phyloP scores from a whole-genome alignment of 2,797 vertebrate genomes.

The Gouania willdenowi region DNA sequence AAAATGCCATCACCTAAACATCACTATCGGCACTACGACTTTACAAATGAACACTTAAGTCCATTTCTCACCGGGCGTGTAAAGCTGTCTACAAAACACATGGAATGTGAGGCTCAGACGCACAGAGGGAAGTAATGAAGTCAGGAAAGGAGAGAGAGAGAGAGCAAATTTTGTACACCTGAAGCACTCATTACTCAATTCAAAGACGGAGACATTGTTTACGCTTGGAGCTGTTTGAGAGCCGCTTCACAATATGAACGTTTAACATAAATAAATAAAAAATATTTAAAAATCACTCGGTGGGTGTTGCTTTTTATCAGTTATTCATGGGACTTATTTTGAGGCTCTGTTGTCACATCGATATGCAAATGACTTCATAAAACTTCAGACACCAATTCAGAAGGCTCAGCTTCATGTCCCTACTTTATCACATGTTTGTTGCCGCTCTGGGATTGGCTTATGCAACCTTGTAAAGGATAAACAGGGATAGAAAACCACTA shows the following conservation, averaged over 20 bases:
- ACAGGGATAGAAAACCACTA: too few relatives aligned
- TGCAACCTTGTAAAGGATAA: too few relatives aligned
- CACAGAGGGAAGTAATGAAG: neutral
- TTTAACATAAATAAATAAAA: too few relatives aligned
- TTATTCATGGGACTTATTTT: neutral
- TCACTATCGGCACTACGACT: constrained; percentile 21
- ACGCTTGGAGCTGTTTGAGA: constrained; percentile 24
- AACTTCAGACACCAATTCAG: too few relatives aligned
- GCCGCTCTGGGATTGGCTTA: too few relatives aligned
- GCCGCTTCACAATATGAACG: neutral
- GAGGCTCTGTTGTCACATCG: neutral
- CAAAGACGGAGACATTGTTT: constrained; percentile 20
- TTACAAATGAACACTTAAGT: constrained; percentile 31
- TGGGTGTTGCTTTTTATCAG: too few relatives aligned
- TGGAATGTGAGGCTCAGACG: neutral
- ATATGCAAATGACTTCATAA: neutral
- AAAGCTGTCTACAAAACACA: constrained; percentile 3
- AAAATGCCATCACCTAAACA: constrained; percentile 33
- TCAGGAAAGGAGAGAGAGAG: neutral
- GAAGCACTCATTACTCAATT: neutral
- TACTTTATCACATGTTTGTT: too few relatives aligned
- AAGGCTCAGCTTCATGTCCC: too few relatives aligned
- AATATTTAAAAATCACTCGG: too few relatives aligned
- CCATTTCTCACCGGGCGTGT: constrained; percentile 20
- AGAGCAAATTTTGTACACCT: constrained; percentile 3